These are phyloP conservation scores for Venturia canescens DNA, from an alignment of 1,140 invertebrate species.

Conservation along the genomic window DNA sequence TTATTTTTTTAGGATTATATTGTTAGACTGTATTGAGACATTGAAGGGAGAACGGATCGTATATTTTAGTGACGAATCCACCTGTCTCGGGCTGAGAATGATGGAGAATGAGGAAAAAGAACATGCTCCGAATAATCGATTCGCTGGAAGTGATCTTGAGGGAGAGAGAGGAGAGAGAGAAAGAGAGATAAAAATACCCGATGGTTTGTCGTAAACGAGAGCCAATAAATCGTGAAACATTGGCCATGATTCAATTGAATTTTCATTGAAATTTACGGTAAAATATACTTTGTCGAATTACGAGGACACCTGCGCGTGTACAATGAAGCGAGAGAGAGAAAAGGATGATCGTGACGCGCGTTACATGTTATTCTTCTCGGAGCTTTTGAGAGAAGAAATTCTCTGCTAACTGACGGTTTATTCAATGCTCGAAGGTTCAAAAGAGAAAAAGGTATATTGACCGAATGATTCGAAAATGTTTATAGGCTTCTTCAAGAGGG, in stretches of 20 bases:
- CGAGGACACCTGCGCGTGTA: background rate
- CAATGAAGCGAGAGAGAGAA: background rate
- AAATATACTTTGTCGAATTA: constrained; percentile 10
- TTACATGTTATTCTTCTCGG: constrained; percentile 17
- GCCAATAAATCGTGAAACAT: constrained; percentile 2
- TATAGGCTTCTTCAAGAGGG: constrained; percentile 3
- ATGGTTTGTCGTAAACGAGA: background rate
- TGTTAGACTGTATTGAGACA: too few species aligned
- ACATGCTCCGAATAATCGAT: constrained; percentile 12
- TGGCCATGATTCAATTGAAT: background rate
- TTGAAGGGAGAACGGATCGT: background rate
- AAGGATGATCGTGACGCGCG: constrained; percentile 11
- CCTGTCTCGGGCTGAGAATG: background rate
- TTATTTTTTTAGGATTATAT: too few species aligned
- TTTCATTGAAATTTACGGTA: constrained; percentile 25
- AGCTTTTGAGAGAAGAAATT: background rate
- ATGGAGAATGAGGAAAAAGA: background rate
- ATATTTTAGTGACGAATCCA: background rate
- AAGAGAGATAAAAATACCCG: background rate
- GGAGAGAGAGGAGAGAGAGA: background rate
- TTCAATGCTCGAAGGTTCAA: constrained; percentile 9
- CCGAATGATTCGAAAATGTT: constrained; percentile 19
- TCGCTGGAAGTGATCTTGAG: background rate
- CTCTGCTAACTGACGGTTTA: constrained; percentile 4
- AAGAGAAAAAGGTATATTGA: constrained; percentile 16